Percentiles rank a stretch among this genome's conserved stretches.
Evolutionary conservation across 2,888 invertebrate species (phyloP).

Genomic region (Stenolophus ochropezus): DNA sequence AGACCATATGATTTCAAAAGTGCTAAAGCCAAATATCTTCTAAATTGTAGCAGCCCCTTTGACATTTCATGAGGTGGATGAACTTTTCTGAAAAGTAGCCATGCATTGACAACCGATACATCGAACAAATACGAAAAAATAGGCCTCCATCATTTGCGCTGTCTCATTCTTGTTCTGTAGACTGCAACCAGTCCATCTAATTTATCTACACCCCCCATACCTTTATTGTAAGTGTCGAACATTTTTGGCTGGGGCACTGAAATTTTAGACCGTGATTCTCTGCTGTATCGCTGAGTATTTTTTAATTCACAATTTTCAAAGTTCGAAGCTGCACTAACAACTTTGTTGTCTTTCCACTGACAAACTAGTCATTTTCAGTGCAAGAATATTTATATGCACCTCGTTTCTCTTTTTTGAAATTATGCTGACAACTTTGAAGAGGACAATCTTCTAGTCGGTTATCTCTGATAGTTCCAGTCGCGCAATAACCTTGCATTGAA

Average conservation of each 20-base stretch:
- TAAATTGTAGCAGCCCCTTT: constrained; percentile 1
- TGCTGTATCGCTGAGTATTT: background rate
- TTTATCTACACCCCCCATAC: constrained; percentile 43
- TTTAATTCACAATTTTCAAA: constrained; percentile 10
- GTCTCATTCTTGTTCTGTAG: constrained; percentile 48
- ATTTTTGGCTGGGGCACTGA: constrained; percentile 5
- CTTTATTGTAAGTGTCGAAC: constrained; percentile 36
- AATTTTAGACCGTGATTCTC: constrained; percentile 9
- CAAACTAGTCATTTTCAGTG: constrained; percentile 25
- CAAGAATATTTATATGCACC: constrained; percentile 36
- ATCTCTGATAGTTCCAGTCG: constrained; percentile 61
- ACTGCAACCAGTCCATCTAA: constrained; percentile 27
- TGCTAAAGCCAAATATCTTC: constrained; percentile 35
- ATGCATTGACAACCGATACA: constrained; percentile 50
- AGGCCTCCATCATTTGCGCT: constrained; percentile 58
- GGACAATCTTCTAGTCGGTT: constrained; percentile 60
- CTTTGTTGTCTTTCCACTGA: constrained; percentile 55
- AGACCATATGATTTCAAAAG: constrained; percentile 7
- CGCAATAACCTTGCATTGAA: constrained; percentile 12
- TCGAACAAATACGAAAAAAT: constrained; percentile 57
- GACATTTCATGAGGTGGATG: background rate
- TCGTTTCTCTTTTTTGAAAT: constrained; percentile 55
- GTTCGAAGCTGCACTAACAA: constrained; percentile 55
- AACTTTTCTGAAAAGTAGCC: constrained; percentile 38
- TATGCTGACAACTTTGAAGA: constrained; percentile 51